Base-by-base conservation (phyloP, 2,888 invertebrate species). In the Drosophila tanythrix region DNA sequence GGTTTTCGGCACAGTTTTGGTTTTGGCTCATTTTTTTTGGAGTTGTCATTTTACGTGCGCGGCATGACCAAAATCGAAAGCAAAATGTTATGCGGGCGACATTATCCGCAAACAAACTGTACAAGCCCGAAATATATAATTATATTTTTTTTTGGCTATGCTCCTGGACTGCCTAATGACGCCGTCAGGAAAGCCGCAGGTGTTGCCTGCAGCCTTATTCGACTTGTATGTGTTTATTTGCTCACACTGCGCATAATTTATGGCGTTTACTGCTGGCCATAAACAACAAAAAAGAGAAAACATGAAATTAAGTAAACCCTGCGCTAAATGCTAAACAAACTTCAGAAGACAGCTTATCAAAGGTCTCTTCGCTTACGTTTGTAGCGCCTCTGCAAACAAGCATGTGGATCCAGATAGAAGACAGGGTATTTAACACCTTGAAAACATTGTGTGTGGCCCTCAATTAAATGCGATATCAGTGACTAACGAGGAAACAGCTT, bases 171-270 rank as follows among this genome's bases (percentile, higher is more conserved):
- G 82, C 84, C 75, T 81, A 87, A 87, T 87, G 81, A 82, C 70
- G 57, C 43, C 29, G 74, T 53, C 68, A 74, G 81, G 79, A 83
- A 65, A 60, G 76, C 66, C 79, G 79, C 87, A 87, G 87, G 83
- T 84, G 84, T 71, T 82, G 68, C 68, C 59, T 31, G 33, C 5
- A 52, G 48, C 29, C 57, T 15, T 50, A 13, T 35, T 46, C 46
- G 46, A 15, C 25, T 8, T 57, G 29, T 18, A 18, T 7, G 29
- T 13, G 13, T n/a, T 66, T 75, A 87, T 83, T 80, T 84, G 77
- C 87, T 79, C 77, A 72, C 82, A 87, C 76, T 71, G 78, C 68
- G 78, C 88, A 84, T 84, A 84, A 87, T 87, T 87, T 84, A 84
- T 82, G 84, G 51, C 83, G 40, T 53, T 53, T 51, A 63, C 69